Conservation (phyloP, 2,113 vertebrate genomes). For the Dipodomys ordii region DNA sequence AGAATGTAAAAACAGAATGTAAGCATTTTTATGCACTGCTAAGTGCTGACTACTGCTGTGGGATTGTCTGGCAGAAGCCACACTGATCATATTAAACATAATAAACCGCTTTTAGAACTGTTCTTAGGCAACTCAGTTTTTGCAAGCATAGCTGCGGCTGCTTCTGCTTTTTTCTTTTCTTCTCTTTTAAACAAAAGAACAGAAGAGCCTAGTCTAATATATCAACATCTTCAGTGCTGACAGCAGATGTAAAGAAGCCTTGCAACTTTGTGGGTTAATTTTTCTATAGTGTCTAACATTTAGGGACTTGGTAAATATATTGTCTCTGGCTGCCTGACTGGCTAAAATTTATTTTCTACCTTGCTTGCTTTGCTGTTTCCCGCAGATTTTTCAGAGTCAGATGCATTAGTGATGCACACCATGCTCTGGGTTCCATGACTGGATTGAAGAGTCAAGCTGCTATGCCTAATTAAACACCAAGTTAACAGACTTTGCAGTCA, state of each 20-base stretch:
- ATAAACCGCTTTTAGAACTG: neutral
- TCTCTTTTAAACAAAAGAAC: neutral
- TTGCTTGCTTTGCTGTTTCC: neutral
- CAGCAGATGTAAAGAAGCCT: neutral
- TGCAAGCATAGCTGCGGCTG: no score
- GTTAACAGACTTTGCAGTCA: neutral
- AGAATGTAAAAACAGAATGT: neutral
- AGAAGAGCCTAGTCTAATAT: neutral
- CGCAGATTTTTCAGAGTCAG: neutral
- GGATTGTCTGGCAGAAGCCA: neutral
- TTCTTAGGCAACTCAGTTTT: neutral
- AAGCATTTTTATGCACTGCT: neutral
- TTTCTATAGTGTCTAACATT: neutral
- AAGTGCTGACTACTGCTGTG: neutral
- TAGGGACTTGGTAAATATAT: neutral
- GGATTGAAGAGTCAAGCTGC: constrained; percentile 1
- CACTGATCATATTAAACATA: neutral
- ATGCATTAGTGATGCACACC: neutral
- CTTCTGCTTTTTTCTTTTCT: neutral
- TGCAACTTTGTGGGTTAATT: neutral
- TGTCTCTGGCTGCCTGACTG: neutral
- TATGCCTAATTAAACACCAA: neutral
- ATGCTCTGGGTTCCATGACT: neutral
- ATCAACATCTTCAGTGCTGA: neutral
- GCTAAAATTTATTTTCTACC: neutral